These are phyloP conservation scores for Coreius guichenoti DNA, from an alignment of 2,797 vertebrate species.

Conservation along the genomic window DNA sequence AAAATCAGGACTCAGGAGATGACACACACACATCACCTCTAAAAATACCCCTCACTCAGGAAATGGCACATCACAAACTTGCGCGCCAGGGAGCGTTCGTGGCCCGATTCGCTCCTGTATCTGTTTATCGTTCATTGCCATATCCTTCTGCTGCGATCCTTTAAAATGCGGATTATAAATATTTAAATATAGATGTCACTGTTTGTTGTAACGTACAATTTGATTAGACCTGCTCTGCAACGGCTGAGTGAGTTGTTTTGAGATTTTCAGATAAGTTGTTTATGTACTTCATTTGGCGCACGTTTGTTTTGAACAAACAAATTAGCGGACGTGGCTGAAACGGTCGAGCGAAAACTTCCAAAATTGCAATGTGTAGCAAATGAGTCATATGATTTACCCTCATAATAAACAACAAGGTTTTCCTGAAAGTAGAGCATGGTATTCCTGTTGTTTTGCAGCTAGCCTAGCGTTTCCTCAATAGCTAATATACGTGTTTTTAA, in stretches of 20 bases:
- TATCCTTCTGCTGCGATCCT: background rate
- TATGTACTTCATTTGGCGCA: background rate
- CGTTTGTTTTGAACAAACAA: slow-evolving; percentile 28
- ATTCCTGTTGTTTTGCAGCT: background rate
- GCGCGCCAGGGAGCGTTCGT: background rate
- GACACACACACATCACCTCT: slow-evolving; percentile 44
- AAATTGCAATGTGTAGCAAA: background rate
- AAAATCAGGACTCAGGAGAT: slow-evolving; percentile 28
- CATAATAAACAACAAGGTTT: slow-evolving; percentile 12
- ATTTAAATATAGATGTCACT: background rate
- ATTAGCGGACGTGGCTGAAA: background rate
- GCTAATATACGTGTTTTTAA: background rate
- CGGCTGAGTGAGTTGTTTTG: background rate
- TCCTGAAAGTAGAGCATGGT: background rate
- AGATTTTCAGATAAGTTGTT: slow-evolving; percentile 13
- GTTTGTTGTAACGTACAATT: background rate
- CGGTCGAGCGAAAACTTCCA: background rate
- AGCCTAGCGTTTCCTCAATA: background rate
- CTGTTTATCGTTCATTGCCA: background rate
- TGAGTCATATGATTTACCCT: slow-evolving; percentile 24
- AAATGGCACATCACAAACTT: slow-evolving; percentile 28
- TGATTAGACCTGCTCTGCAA: background rate
- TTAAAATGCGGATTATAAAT: background rate
- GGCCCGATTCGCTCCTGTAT: background rate
- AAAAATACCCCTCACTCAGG: slow-evolving; percentile 53